Base-by-base conservation (phyloP, 2,797 vertebrate species). In the Crax fasciolata region DNA sequence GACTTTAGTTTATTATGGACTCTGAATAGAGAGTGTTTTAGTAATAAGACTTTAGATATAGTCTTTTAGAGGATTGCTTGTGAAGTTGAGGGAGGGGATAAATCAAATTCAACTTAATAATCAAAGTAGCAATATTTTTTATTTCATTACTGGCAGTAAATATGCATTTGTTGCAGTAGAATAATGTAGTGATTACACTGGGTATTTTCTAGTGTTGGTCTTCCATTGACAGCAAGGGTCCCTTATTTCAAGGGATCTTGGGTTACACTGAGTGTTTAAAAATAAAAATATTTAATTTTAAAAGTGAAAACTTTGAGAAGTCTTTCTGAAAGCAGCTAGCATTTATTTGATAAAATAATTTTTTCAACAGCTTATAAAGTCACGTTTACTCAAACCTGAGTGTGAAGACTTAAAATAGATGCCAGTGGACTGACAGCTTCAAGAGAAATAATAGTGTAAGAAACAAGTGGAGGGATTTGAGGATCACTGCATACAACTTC, bases 291-390 rank as follows among this genome's bases (percentile, higher is more conserved):
- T 13, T 55, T 61, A 9, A 14, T 76, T 90, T 79, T 65, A 58
- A 9, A 84, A 55, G 44, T 65, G 46, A 52, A 74, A 91, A 79
- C 8, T 80, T 80, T 61, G 32, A 84, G 65, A 87, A 85, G 41
- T 20, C 11, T 28, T 79, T 70, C 61, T 46, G 67, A 63, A 87
- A 74, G 10, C 38, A 51, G 9, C 65, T 80, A 65, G n/a, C 54
- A 38, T 68, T 28, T 87, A 7, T 81, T 74, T 83, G 49, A 91
- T 61, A 62, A 81, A 73, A 38, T 59, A 62, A 79, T 92, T 95
- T 28, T 91, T 87, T 90, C 76, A 68, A 87, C 82, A 91, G 65
- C 41, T 91, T 71, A 46, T 39, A 25, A 87, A 90, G 30, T 52
- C 0, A 0, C 27, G 9, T 74, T 30, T 83, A 73, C 10, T 84